phyloP scores from a whole-genome alignment of 2,797 vertebrate genomes.

The Clarias pachynema region DNA sequence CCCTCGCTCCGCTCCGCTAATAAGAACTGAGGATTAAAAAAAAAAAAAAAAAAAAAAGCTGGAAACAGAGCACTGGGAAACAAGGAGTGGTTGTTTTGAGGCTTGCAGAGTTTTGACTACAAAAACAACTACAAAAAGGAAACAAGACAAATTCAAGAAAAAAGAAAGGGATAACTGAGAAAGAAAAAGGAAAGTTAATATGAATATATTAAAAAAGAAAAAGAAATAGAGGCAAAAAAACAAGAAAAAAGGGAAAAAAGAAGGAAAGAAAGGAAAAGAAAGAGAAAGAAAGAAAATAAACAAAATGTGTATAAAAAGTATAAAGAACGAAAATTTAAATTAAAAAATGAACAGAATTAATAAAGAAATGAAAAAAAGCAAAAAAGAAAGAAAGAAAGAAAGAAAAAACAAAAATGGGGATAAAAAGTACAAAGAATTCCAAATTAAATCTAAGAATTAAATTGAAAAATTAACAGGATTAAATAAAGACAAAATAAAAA shows the following conservation, averaged over 20 bases:
- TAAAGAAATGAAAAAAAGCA: no score
- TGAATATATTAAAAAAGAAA: background rate
- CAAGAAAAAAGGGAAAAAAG: background rate
- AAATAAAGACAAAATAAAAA: no score
- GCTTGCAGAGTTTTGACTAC: background rate
- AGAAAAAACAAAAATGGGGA: no score
- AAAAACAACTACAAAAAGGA: background rate
- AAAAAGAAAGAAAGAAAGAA: no score
- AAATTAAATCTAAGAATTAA: no score
- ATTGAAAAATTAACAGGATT: no score
- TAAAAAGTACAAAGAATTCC: no score
- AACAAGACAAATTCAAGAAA: background rate
- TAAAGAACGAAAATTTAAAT: no score
- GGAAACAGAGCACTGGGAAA: constrained; percentile 9
- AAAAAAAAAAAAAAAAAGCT: constrained; percentile 22
- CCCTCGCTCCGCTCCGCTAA: constrained; percentile 39
- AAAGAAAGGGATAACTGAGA: no score
- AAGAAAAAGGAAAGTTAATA: background rate
- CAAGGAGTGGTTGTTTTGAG: background rate
- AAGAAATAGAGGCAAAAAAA: background rate
- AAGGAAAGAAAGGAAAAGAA: background rate
- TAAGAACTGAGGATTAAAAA: constrained; percentile 35
- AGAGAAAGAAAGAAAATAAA: no score
- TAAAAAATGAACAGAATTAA: no score
- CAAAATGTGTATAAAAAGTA: no score